Percentiles rank a stretch among this genome's conserved stretches.
Conservation (phyloP, 2,113 vertebrate genomes). For the Ochotona princeps region DNA sequence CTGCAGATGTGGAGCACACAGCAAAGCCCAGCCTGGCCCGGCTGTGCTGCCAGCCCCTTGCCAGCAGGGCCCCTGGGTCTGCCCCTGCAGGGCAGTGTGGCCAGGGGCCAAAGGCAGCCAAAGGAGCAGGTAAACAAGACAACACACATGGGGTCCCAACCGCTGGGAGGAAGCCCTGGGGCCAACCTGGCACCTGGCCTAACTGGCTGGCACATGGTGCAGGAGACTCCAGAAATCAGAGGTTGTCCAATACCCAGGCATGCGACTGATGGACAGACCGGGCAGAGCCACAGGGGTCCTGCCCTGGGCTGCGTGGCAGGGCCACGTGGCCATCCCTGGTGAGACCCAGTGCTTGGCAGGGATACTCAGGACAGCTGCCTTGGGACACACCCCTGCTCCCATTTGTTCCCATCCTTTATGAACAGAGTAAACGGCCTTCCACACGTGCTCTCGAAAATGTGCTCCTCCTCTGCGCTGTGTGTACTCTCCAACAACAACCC, state of each 20-base stretch:
- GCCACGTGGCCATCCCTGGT: rapidly evolving
- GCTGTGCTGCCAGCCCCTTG: not conserved
- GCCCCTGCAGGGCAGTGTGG: not conserved
- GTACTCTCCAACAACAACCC: slow-evolving; percentile 9
- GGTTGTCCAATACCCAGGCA: not conserved
- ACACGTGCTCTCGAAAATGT: not conserved
- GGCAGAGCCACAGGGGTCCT: too few species aligned
- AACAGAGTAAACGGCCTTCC: not conserved
- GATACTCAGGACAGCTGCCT: not conserved
- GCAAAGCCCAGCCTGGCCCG: not conserved
- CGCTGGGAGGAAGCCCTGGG: not conserved
- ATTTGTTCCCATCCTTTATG: not conserved
- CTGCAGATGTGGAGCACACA: not conserved
- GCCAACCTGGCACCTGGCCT: not conserved
- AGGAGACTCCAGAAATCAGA: not conserved
- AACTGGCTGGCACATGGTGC: not conserved
- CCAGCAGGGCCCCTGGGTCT: not conserved
- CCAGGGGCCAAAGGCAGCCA: not conserved
- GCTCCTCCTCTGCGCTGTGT: not conserved
- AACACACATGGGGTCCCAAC: not conserved
- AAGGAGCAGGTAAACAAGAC: not conserved
- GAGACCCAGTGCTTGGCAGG: not conserved
- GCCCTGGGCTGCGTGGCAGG: too few species aligned
- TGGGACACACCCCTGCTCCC: not conserved
- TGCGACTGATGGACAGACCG: rapidly evolving